These are phyloP conservation scores for Nanorana parkeri DNA, from an alignment of 2,113 vertebrate species.

Conservation along the genomic window DNA sequence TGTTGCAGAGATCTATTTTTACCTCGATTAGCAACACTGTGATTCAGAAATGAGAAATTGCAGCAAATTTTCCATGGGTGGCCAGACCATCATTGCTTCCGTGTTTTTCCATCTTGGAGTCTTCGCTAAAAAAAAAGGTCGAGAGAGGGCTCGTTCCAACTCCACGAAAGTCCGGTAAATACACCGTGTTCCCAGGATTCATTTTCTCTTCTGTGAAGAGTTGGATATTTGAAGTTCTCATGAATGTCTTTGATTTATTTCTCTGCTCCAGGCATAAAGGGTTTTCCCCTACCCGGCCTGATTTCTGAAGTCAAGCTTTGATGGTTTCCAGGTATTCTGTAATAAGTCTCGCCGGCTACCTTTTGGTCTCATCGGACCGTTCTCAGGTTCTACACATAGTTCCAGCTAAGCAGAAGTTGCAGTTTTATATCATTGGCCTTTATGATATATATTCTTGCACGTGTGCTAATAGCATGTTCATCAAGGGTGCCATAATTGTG, in stretches of 20 bases:
- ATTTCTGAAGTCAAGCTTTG: neutral
- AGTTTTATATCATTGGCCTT: too few relatives aligned
- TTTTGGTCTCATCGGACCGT: neutral
- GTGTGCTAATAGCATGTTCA: too few relatives aligned
- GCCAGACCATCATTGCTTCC: too few relatives aligned
- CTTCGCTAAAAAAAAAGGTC: neutral
- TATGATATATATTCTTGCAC: too few relatives aligned
- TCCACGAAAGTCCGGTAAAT: neutral
- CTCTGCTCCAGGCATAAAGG: neutral
- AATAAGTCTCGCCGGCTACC: neutral
- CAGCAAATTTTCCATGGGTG: too few relatives aligned
- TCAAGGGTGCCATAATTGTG: too few relatives aligned
- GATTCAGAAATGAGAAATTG: too few relatives aligned
- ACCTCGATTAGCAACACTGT: too few relatives aligned
- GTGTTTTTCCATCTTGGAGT: neutral
- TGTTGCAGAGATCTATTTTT: too few relatives aligned
- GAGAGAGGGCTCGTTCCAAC: neutral
- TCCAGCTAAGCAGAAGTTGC: too few relatives aligned
- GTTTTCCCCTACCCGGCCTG: neutral
- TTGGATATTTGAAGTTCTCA: neutral
- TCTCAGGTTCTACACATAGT: too few relatives aligned
- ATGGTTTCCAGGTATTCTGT: neutral
- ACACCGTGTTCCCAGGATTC: neutral
- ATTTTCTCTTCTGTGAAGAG: neutral
- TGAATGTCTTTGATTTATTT: neutral